Evolutionary conservation across 2,888 invertebrate species (phyloP).

Genomic region (Dysmachus trigonus): DNA sequence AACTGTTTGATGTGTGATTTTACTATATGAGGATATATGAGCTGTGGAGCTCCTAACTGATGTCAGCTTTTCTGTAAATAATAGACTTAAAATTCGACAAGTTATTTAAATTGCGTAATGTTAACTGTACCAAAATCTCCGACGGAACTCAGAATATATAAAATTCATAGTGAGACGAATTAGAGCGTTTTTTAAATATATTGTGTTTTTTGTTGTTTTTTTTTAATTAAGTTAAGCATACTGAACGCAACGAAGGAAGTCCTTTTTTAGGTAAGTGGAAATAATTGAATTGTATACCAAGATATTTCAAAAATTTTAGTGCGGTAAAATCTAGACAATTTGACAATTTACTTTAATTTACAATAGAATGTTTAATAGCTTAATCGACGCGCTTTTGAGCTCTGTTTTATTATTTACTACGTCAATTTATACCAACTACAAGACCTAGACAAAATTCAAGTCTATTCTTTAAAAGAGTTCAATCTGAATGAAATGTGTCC

Average conservation of each 20-base stretch:
- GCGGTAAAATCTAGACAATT: no score
- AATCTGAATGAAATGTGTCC: no score
- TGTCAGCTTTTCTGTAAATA: neutral
- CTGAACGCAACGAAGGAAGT: neutral
- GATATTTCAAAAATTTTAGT: no score
- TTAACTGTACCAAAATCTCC: neutral
- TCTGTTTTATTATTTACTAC: no score
- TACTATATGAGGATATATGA: neutral
- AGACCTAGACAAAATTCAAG: no score
- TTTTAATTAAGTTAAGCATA: neutral
- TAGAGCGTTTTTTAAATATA: neutral
- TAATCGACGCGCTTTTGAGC: no score
- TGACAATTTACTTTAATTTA: no score
- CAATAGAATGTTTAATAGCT: no score
- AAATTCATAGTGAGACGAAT: neutral
- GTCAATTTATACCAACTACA: no score
- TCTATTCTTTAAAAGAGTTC: no score
- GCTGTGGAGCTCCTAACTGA: neutral
- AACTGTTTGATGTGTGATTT: conserved; percentile 1
- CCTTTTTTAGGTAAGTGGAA: neutral
- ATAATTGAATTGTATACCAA: no score
- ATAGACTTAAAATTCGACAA: conserved; percentile 3
- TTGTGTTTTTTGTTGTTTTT: neutral
- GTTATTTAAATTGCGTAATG: neutral
- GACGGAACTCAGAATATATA: neutral